Conservation (phyloP, 2,888 invertebrate genomes). For the Trilocha varians region DNA sequence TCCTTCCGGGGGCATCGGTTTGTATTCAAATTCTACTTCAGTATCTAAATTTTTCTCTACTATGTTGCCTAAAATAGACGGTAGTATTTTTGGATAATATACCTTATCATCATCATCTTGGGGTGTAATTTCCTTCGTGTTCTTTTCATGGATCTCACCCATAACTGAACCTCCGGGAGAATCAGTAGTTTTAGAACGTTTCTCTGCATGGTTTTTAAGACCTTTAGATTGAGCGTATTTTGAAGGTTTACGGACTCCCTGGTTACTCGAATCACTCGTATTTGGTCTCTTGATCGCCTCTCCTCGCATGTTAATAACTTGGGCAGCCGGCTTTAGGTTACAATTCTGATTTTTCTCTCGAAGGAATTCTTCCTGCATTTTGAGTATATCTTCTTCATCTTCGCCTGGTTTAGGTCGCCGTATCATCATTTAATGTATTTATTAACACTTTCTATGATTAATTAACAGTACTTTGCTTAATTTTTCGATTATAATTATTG, state of each 20-base stretch:
- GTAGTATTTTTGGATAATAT: constrained; percentile 58
- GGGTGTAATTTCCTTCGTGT: constrained; percentile 16
- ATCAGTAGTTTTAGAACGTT: constrained; percentile 41
- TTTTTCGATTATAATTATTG: no score
- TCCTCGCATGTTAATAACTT: constrained; percentile 63
- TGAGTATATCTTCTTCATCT: constrained; percentile 81
- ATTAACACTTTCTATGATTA: no score
- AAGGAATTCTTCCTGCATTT: constrained; percentile 81
- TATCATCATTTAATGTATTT: constrained; percentile 75
- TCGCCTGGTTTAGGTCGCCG: constrained; percentile 80
- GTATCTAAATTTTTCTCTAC: constrained; percentile 62
- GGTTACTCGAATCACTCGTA: constrained; percentile 17
- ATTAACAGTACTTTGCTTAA: no score
- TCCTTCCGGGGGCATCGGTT: constrained; percentile 47
- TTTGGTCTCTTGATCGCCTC: constrained; percentile 31
- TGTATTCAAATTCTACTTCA: constrained; percentile 22
- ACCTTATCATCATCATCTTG: constrained; percentile 51
- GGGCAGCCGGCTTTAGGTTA: constrained; percentile 75
- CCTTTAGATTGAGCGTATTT: constrained; percentile 59
- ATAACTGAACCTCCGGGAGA: constrained; percentile 21
- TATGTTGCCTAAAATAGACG: constrained; percentile 66
- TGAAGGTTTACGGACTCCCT: constrained; percentile 39
- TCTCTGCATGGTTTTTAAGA: constrained; percentile 45
- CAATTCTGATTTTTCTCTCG: constrained; percentile 68
- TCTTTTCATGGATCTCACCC: constrained; percentile 51